Percentiles rank a stretch among this genome's conserved stretches.
Conservation (phyloP, 2,797 vertebrate species). For the Chaetophractus vellerosus region DNA sequence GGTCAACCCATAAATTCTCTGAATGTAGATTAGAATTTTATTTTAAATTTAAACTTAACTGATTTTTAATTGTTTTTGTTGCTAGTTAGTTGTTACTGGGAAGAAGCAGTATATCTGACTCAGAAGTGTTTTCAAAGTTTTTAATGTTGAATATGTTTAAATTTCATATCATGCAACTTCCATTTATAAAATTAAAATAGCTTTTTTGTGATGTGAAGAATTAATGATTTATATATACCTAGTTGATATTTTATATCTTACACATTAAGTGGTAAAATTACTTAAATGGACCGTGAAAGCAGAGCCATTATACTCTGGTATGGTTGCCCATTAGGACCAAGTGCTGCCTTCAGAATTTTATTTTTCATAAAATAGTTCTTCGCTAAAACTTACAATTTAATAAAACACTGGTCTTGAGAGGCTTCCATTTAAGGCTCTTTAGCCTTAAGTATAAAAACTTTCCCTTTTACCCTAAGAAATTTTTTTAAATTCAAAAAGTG, state of each 20-base stretch:
- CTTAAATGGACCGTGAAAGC: background rate
- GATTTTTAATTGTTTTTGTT: conserved; percentile 44
- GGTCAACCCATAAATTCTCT: conserved; percentile 18
- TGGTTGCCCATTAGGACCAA: background rate
- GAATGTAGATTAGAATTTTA: conserved; percentile 44
- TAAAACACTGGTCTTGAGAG: conserved; percentile 39
- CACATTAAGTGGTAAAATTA: background rate
- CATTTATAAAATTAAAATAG: conserved; percentile 47
- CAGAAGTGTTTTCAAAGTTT: conserved; percentile 56
- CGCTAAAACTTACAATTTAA: background rate
- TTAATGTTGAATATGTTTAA: conserved; percentile 11
- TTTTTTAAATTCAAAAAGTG: conserved; percentile 62
- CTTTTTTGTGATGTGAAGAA: background rate
- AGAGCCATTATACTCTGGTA: background rate
- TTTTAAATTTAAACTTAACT: conserved; percentile 60
- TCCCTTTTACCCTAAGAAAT: background rate
- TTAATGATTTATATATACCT: background rate
- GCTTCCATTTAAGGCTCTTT: background rate
- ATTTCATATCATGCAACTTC: background rate
- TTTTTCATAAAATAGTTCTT: background rate
- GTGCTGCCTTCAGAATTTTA: background rate
- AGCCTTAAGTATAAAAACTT: conserved; percentile 27
- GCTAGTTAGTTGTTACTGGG: conserved; percentile 11
- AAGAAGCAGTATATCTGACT: conserved; percentile 34
- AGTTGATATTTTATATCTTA: conserved; percentile 16